A percentile compares a stretch with the other conserved stretches of the same genome.
Evolutionary conservation across 2,888 invertebrate species (phyloP).

Genomic region (Tenthredo distinguenda): DNA sequence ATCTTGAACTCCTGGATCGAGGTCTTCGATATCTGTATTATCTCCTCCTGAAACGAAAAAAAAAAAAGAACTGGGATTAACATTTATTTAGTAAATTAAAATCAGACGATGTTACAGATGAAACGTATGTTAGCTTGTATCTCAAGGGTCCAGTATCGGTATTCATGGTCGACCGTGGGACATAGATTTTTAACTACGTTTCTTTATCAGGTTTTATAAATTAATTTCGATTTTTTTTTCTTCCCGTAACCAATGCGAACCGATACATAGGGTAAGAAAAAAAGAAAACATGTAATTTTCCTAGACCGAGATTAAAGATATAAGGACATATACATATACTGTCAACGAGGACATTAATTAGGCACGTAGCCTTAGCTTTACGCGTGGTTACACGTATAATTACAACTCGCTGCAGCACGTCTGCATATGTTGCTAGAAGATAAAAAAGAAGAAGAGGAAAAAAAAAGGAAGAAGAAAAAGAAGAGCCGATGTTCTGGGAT

Average conservation of each 20-base stretch:
- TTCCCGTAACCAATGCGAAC: neutral
- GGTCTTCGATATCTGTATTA: constrained; percentile 65
- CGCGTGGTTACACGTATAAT: constrained; percentile 34
- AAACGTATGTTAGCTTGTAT: neutral
- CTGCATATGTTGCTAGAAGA: neutral
- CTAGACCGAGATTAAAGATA: constrained; percentile 6
- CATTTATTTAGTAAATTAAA: neutral
- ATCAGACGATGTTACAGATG: neutral
- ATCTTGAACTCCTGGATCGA: constrained; percentile 70
- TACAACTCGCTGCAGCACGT: neutral
- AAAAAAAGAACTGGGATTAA: neutral
- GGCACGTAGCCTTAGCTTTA: neutral
- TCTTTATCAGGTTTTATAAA: neutral
- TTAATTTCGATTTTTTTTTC: neutral
- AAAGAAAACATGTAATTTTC: neutral
- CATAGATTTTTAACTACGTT: neutral
- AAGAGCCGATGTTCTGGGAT: neutral
- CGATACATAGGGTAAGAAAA: neutral
- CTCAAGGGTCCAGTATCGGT: neutral
- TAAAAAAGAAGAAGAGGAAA: too few relatives aligned
- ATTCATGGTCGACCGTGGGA: neutral
- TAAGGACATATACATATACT: neutral
- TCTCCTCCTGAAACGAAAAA: constrained; percentile 58
- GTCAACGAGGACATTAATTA: constrained; percentile 36
- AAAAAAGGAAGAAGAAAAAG: neutral